Base-by-base conservation (phyloP, 92 coral and sea anemone genomes). In the Porites evermanni region DNA sequence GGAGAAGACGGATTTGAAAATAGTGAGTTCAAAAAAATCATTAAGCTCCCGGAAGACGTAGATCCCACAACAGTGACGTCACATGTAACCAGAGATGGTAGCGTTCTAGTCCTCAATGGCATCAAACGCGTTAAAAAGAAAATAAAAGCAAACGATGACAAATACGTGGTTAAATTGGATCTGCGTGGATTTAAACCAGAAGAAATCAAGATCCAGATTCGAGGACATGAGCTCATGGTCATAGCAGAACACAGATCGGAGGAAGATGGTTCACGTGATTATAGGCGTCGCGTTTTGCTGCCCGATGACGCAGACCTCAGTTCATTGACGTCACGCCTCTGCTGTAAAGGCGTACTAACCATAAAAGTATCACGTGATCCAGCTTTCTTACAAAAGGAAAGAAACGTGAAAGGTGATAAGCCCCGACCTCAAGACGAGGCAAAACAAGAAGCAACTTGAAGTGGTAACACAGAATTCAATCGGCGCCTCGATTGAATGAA, bases 21-120 rank as follows among this genome's bases (percentile, higher is more conserved):
- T n/a, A 68, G 88, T 12, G 91, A 91, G 84, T 82, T 91, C 71
- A 88, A 78, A 73, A 80, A 87, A 64, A 70, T 71, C 54, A 68
- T 80, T 77, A 81, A 77, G 16, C 71, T 91, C 12, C 93, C 93
- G 8, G 88, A 87, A 17, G 93, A 64, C 8, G 84, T 87, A 0
- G 91, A 87, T 59, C 93, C 93, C 52, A 7, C 51, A 23, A 73
- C 91, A 1, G 91, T 91, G 69, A 87, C 81, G 67, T 82, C 93
- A 18, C 80, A 86, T 13, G 69, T 68, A 7, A 77, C 77, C 44
- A 84, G 64, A 63, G 74, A 91, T 78, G 91, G 93, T 32, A 81
- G 86, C 20, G 71, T 77, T 19, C 84, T 91, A 64, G 72, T 79
- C 12, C 67, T 89, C 38, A 76, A 84, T 38, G 92, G 84, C 0